These are phyloP conservation scores for Peromyscus melanophrys DNA, from an alignment of 2,797 vertebrate species.

Conservation along the genomic window DNA sequence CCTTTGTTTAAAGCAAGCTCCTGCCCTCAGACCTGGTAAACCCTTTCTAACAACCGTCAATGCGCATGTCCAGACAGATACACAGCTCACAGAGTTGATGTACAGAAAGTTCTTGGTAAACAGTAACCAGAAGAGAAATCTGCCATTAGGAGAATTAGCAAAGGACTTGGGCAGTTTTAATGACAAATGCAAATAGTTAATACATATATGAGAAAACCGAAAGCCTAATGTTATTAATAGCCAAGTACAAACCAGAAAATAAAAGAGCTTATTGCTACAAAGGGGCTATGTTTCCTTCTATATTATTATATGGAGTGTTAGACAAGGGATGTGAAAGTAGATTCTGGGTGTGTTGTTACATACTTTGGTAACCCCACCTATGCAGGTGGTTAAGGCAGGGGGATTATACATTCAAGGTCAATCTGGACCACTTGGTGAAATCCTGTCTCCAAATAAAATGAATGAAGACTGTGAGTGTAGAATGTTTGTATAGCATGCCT, in stretches of 20 bases:
- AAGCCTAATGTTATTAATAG: background rate
- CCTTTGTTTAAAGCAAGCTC: conserved; percentile 62
- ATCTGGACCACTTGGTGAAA: background rate
- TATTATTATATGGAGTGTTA: background rate
- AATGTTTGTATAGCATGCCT: background rate
- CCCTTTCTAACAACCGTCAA: conserved; percentile 54
- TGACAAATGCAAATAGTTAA: background rate
- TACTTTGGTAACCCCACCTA: background rate
- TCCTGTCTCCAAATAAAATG: background rate
- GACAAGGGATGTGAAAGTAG: background rate
- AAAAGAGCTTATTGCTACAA: background rate
- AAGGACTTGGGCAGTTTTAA: background rate
- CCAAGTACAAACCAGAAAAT: background rate
- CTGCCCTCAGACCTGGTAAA: conserved; percentile 44
- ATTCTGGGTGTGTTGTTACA: background rate
- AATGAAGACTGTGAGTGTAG: background rate
- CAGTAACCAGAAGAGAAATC: background rate
- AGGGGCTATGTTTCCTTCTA: background rate
- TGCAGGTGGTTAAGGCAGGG: background rate
- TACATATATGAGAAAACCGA: background rate
- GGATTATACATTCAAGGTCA: background rate
- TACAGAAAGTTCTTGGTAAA: conserved; percentile 17
- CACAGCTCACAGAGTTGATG: background rate
- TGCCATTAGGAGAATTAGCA: background rate
- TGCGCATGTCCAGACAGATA: background rate